Base-by-base conservation (phyloP, 1,140 invertebrate species). In the Oreohelix idahoensis region DNA sequence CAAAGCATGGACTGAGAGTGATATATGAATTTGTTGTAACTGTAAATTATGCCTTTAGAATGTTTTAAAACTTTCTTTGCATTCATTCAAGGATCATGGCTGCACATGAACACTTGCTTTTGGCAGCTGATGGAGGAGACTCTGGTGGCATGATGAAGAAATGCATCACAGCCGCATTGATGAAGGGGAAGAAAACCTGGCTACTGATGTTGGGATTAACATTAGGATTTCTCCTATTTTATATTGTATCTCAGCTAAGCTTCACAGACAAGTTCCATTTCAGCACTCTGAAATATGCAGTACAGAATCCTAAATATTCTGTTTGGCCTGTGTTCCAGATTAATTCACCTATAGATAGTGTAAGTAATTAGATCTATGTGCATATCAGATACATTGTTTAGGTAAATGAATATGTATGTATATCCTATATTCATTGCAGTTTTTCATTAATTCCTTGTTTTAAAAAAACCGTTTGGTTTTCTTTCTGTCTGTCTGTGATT, bases 241-340 rank as follows among this genome's bases (percentile, higher is more conserved):
- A 26, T 35, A 8, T 38, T 2, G 11, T 79, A 35, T 38, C 77
- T 63, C 11, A 29, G 13, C 29, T 58, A 29, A 63, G 23, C n/a
- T 4, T 39, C 0, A 66, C 11, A 38, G 35, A 23, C 35, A 36
- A 63, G 32, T 38, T 29, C 20, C 1, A 26, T 17, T 63, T 58
- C 17, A 36, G n/a, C 29, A 5, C 17, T 36, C 5, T 58, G 20
- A 36, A 58, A 1, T n/a, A 79, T 36, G n/a, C 5, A 15, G 11
- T 15, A 39, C 29, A 39, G 45, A 35, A n/a, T n/a, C 35, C 49
- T 4, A 35, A 38, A 26, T 79, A 79, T 49, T 38, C 77, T 38
- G 77, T 79, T 63, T 79, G 77, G 77, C 77, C 77, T 23, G 53
- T 66, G 35, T 79, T 79, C 42, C 32, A 35, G 36, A 20, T 32